Evolutionary conservation across 2,113 vertebrate genomes (phyloP), one percentile per base, ranked within the genome.

Genomic region (Aspidoscelis tigris): DNA sequence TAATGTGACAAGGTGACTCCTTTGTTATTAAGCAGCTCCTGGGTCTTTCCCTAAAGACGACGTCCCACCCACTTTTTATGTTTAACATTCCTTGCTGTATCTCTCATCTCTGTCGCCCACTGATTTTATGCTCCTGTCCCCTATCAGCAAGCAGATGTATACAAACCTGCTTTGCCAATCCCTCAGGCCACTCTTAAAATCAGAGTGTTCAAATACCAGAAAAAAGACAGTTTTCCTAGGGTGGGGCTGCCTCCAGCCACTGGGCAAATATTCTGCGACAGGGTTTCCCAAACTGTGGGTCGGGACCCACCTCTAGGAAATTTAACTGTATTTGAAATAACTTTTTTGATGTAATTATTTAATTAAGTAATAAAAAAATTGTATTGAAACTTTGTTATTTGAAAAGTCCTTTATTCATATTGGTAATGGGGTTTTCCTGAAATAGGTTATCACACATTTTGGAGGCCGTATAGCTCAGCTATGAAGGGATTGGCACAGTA

Each of bases 1-100:
- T 83, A 39, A 53, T 50, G 50, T 9, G n/a, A 39, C 50, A 84
- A 84, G 66, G 76, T 78, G 68, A 78, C 41, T 78, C 43, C 26
- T 78, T 72, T 61, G 69, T 71, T 78, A 41, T 24, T 64, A 58
- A 55, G 69, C 26, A 33, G 11, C 3, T 71, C 78, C 22, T 39
- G 14, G 41, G 44, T 41, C 55, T 72, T 78, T 55, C 44, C 41
- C 4, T 68, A 47, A 12, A 20, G 26, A 61, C 70, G 50, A 39
- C 39, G 66, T 33, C 58, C 78, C 16, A 55, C 4, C n/a, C 44
- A 33, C 7, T 33, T 70, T 58, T 78, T 78, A 72, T 22, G 11
- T 4, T 72, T 64, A 22, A 44, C 20, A 18, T 71, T 70, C 41
- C 14, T 69, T 20, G 69, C 50, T 75, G 61, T 58, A 66, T 21